A percentile compares a stretch with the other conserved stretches of the same genome.
Conservation (phyloP, 2,797 vertebrate species). For the Miichthys miiuy region DNA sequence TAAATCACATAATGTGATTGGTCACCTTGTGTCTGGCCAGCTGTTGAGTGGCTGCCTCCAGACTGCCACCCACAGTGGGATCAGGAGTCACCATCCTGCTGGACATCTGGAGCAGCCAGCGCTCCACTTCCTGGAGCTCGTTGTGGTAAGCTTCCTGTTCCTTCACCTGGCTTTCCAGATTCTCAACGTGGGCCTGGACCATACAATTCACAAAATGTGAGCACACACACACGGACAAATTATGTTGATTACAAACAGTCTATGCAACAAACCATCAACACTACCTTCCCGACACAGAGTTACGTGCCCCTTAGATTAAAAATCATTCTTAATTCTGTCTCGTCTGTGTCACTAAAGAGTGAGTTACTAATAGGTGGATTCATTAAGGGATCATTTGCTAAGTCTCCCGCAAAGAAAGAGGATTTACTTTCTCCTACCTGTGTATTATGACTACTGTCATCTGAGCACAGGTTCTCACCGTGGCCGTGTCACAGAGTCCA, state of each 20-base stretch:
- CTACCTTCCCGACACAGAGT: background rate
- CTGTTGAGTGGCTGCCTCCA: conserved; percentile 94
- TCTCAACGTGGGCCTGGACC: conserved; percentile 86
- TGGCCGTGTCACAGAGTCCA: conserved; percentile 86
- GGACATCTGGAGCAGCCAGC: conserved; percentile 98
- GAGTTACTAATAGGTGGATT: background rate
- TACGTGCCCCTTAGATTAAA: background rate
- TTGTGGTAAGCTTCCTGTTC: conserved; percentile 94
- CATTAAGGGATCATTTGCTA: background rate
- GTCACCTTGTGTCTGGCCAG: conserved; percentile 96
- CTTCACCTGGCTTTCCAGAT: conserved; percentile 89
- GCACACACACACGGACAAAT: conserved; percentile 21
- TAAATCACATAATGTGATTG: conserved; percentile 23
- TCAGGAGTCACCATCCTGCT: conserved; percentile 93
- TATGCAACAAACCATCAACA: background rate
- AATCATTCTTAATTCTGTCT: background rate
- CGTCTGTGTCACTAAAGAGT: background rate
- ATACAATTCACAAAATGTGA: conserved; percentile 15
- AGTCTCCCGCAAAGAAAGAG: background rate
- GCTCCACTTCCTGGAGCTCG: conserved; percentile 96
- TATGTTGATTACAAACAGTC: background rate
- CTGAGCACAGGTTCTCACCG: conserved; percentile 81
- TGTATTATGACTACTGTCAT: background rate
- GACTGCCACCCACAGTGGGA: conserved; percentile 86
- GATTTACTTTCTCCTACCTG: background rate